These are phyloP conservation scores for Bubo scandiacus DNA, from an alignment of 2,113 vertebrate genomes.

Conservation along the genomic window DNA sequence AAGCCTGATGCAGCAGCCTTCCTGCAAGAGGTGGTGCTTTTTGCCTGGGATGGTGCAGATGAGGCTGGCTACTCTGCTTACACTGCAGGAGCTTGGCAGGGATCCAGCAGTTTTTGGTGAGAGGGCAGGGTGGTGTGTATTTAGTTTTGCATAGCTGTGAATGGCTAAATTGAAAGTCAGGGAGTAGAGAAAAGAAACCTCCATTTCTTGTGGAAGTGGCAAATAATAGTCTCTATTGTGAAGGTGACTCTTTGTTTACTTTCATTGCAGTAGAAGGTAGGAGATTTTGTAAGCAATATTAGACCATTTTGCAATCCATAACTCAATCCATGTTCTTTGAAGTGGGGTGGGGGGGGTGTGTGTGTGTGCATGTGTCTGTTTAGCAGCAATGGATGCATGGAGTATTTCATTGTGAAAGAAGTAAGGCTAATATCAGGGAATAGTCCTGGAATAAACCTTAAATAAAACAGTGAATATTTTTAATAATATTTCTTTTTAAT, in stretches of 20 bases:
- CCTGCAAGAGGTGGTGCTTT: neutral
- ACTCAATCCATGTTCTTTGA: neutral
- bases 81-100: rapidly evolving
- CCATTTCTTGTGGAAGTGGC: neutral
- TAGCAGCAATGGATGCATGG: neutral
- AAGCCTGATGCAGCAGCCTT: neutral
- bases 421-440: neutral
- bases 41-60: rapidly evolving
- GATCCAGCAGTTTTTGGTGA: neutral
- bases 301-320: neutral
- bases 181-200: neutral
- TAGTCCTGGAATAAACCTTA: neutral
- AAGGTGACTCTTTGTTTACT: neutral
- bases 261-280: neutral
- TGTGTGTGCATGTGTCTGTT: neutral
- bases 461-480: neutral
- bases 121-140: neutral
- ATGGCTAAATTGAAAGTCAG: neutral
- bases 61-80: neutral
- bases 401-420: neutral
- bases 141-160: neutral
- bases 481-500: slow-evolving; percentile 17
- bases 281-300: neutral
- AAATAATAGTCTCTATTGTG: neutral
- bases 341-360: neutral